Evolutionary conservation across 2,113 vertebrate genomes (phyloP), one percentile per base, ranked within the genome.

Genomic region (Colistium nudipinnis): DNA sequence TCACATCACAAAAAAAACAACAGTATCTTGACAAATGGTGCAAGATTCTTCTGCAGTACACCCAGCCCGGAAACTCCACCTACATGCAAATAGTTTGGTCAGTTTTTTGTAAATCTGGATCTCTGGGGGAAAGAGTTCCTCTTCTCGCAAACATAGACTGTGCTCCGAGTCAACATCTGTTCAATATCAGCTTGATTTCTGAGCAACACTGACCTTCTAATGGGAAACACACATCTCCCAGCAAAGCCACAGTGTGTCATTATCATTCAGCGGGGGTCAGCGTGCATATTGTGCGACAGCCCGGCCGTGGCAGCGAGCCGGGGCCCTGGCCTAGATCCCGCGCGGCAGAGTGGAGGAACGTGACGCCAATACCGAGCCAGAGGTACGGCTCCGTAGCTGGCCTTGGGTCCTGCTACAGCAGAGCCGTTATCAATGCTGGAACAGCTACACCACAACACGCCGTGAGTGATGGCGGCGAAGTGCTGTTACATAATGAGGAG

Each of bases 91-190:
- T 56, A 74, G 62, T 71, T 75, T 72, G 55, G 62, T 39, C 9
- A 0, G 30, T 67, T 30, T 76, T 45, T 17, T 60, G 43, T n/a
- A n/a, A n/a, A 59, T 48, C 68, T 57, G 61, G 63, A 66, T 74
- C 74, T 67, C 44, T 52, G 56, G 28, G 33, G 65, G 52, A 78
- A 51, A 5, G 36, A 64, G 35, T 57, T 74, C 55, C 17, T 80
- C 45, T 47, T 49, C 49, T 81, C 43, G 49, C 43, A 65, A 76
- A 60, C 20, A 6, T 38, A 74, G 53, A 74, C 51, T 77, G n/a
- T 12, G 39, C 49, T 86, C 85, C 80, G 83, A 84, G 60, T 82
- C 70, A 67, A 86, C 89, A 90, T 89, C 87, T 90, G 88, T 70
- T 88, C 69, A 73, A 55, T 73, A 80, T 88, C 85, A 87, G 64